Evolutionary conservation across 2,113 vertebrate species (phyloP).

Genomic region (Panthera leo): DNA sequence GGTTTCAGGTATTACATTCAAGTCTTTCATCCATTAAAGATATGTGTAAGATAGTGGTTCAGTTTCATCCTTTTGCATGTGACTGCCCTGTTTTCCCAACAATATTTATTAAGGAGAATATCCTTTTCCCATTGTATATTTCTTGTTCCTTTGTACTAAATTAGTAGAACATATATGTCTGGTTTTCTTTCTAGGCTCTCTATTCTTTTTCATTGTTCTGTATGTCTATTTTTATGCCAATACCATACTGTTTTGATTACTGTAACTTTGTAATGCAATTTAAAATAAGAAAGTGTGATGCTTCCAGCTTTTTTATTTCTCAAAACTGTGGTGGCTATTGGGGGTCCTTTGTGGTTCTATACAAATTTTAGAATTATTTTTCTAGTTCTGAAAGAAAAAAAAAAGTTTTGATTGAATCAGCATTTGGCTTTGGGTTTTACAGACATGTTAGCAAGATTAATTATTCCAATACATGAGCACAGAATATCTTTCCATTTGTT

Average conservation of each 20-base stretch:
- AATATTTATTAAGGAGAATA: neutral
- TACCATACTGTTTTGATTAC: too few species aligned
- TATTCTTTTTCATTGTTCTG: too few species aligned
- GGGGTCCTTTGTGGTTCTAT: neutral
- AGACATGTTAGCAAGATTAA: neutral
- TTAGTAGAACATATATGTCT: too few species aligned
- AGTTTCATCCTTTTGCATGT: neutral
- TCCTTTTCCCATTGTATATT: too few species aligned
- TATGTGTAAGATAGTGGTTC: too few species aligned
- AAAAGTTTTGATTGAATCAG: neutral
- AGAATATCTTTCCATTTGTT: too few species aligned
- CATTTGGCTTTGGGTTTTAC: neutral
- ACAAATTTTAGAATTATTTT: neutral
- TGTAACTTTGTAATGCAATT: too few species aligned
- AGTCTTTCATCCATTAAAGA: neutral
- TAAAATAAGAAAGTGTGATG: neutral
- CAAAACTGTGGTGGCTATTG: neutral
- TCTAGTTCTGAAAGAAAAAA: neutral
- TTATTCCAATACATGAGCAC: neutral
- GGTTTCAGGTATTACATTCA: neutral
- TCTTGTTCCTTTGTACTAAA: too few species aligned
- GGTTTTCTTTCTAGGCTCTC: too few species aligned
- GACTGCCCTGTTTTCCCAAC: neutral
- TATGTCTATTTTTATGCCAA: too few species aligned
- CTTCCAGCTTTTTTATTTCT: neutral